phyloP scores from a whole-genome alignment of 2,797 vertebrate species.

The Sternarchorhynchus goeldii region DNA sequence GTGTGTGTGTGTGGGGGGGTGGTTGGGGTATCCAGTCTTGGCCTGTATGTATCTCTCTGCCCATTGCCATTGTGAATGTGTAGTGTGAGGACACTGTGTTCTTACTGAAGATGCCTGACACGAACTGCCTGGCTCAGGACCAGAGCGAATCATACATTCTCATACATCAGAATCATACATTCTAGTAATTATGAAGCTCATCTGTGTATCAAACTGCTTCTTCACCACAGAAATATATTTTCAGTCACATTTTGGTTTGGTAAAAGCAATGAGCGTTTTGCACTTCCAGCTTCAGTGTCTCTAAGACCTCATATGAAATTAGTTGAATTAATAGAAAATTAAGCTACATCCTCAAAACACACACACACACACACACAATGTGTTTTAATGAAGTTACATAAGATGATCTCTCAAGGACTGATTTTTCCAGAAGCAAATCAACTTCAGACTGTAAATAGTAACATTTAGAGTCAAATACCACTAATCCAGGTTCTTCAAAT shows the following conservation, averaged over 20 bases:
- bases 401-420: too few relatives aligned
- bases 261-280: background rate
- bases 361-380: too few relatives aligned
- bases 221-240: background rate
- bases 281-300: background rate
- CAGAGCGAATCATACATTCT: too few relatives aligned
- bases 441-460: too few relatives aligned
- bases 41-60: conserved; percentile 70
- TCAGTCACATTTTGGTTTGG: conserved; percentile 4
- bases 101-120: conserved; percentile 60
- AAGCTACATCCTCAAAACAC: too few relatives aligned
- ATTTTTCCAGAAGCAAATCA: too few relatives aligned
- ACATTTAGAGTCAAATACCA: too few relatives aligned
- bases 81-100: conserved; percentile 69
- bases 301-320: background rate
- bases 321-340: too few relatives aligned
- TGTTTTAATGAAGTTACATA: too few relatives aligned
- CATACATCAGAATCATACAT: too few relatives aligned
- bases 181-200: background rate
- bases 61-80: conserved; percentile 70
- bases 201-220: background rate
- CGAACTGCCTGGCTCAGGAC: background rate
- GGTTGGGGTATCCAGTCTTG: conserved; percentile 73
- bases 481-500: too few relatives aligned
- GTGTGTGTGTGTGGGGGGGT: conserved; percentile 47